A percentile compares a stretch with the other conserved stretches of the same genome.
phyloP scores from a whole-genome alignment of 2,797 vertebrate species.

The Arnoldichthys spilopterus region DNA sequence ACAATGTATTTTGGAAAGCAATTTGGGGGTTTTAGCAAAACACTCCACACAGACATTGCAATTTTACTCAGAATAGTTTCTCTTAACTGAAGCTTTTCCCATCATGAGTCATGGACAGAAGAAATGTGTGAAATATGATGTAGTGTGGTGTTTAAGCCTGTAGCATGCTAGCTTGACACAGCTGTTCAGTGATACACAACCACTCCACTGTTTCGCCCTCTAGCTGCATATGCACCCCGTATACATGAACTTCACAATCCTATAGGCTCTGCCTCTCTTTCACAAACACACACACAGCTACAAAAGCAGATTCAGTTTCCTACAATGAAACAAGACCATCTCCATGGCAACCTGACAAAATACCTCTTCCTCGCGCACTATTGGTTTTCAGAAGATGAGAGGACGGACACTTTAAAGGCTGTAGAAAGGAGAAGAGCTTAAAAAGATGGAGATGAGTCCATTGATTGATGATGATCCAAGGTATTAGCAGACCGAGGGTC shows the following conservation, averaged over 20 bases:
- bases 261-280: neutral
- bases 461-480: neutral
- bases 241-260: slow-evolving; percentile 2
- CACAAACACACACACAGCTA: slow-evolving; percentile 27
- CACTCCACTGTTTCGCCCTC: neutral
- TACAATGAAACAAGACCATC: slow-evolving; percentile 49
- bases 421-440: slow-evolving; percentile 5
- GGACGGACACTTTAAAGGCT: neutral
- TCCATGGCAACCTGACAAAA: slow-evolving; percentile 53
- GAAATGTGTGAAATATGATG: slow-evolving; percentile 9
- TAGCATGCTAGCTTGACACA: neutral
- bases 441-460: neutral
- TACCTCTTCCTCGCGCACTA: slow-evolving; percentile 34
- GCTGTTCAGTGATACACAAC: neutral
- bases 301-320: slow-evolving; percentile 42
- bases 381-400: slow-evolving; percentile 44
- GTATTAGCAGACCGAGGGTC: neutral
- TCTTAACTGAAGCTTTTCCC: slow-evolving; percentile 8
- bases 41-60: neutral
- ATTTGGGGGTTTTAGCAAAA: neutral
- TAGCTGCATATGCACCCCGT: neutral
- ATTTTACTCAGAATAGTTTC: neutral
- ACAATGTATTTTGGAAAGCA: neutral
- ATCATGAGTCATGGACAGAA: neutral
- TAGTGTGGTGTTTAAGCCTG: neutral